A percentile compares a stretch with the other conserved stretches of the same genome.
phyloP scores from a whole-genome alignment of 1,140 invertebrate species.

The Drosophila varians region DNA sequence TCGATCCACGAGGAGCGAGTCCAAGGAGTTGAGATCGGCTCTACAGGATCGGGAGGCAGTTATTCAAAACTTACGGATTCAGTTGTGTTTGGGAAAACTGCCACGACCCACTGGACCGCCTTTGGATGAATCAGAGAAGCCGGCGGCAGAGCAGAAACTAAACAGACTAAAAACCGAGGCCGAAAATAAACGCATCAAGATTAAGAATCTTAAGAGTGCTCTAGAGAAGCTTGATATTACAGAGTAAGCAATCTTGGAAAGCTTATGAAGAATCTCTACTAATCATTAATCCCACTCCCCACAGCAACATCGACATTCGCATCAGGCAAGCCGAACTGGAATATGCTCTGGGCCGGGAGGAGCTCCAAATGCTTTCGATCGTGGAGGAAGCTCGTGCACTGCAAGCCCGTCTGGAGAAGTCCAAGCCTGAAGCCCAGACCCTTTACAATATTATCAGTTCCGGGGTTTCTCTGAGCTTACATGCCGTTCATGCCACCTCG shows the following conservation, averaged over 20 bases:
- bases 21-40: slow-evolving; percentile 89
- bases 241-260: slow-evolving; percentile 85
- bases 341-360: slow-evolving; percentile 93
- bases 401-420: slow-evolving; percentile 89
- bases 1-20: slow-evolving; percentile 83
- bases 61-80: slow-evolving; percentile 88
- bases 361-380: slow-evolving; percentile 92
- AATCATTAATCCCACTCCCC: background rate
- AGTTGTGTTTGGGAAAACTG: slow-evolving; percentile 82
- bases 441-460: slow-evolving; percentile 77
- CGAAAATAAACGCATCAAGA: slow-evolving; percentile 89
- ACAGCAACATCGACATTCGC: slow-evolving; percentile 94
- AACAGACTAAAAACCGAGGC: slow-evolving; percentile 87
- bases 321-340: slow-evolving; percentile 95
- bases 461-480: slow-evolving; percentile 85
- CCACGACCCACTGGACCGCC: slow-evolving; percentile 83
- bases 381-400: slow-evolving; percentile 92
- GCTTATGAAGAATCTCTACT: background rate
- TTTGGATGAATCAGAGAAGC: slow-evolving; percentile 73
- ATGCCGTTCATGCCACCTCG: slow-evolving; percentile 88
- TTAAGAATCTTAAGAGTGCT: slow-evolving; percentile 90
- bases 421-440: slow-evolving; percentile 74
- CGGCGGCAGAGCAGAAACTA: slow-evolving; percentile 87
- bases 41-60: slow-evolving; percentile 92
- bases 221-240: slow-evolving; percentile 90